Conservation (phyloP, 2,888 invertebrate species). For the Icerya purchasi region DNA sequence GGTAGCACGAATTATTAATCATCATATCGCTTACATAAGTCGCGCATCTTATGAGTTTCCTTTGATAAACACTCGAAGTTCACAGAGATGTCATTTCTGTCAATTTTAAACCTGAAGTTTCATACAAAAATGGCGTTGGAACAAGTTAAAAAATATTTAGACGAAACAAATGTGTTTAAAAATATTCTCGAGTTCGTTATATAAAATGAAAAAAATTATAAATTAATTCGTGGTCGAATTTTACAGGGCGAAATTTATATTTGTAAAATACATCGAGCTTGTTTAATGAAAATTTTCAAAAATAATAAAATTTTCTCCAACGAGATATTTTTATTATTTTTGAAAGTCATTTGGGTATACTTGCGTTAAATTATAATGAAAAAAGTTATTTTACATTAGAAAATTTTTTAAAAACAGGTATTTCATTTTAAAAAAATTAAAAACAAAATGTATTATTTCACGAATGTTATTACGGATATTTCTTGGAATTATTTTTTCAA, state of each 20-base stretch:
- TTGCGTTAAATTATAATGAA: too few species aligned
- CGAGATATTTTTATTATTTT: too few species aligned
- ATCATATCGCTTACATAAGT: background rate
- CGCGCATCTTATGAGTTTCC: constrained; percentile 6
- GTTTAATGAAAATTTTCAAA: constrained; percentile 1
- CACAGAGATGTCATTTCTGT: constrained; percentile 2
- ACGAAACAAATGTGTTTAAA: constrained; percentile 5
- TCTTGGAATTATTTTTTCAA: constrained; percentile 5
- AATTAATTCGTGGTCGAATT: background rate
- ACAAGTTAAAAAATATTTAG: constrained; percentile 3
- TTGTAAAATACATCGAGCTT: constrained; percentile 1
- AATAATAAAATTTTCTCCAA: too few species aligned
- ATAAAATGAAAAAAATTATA: background rate
- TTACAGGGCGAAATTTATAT: background rate
- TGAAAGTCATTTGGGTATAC: too few species aligned
- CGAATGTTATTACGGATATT: background rate
- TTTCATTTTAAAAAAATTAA: constrained; percentile 1
- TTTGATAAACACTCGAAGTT: constrained; percentile 3
- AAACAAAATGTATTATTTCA: constrained; percentile 4
- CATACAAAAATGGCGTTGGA: constrained; percentile 2
- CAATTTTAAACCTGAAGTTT: constrained; percentile 2
- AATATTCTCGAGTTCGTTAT: constrained; percentile 1
- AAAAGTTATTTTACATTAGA: too few species aligned
- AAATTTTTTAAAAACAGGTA: background rate
- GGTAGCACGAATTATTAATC: constrained; percentile 1